Evolutionary conservation across 2,113 vertebrate genomes (phyloP).

Genomic region (Passer montanus): DNA sequence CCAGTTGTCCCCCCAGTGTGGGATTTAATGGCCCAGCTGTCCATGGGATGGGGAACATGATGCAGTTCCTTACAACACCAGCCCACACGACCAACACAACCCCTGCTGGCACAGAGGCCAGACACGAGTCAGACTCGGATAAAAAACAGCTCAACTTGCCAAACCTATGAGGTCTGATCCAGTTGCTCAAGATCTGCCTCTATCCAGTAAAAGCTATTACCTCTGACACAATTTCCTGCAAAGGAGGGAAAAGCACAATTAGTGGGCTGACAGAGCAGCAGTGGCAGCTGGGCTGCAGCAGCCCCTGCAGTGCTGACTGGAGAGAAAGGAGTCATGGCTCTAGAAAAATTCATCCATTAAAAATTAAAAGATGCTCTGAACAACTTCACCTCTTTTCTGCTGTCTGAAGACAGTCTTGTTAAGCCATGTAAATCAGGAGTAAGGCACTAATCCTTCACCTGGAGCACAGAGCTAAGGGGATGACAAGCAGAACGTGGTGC

Average conservation of each 20-base stretch:
- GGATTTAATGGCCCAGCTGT: not conserved
- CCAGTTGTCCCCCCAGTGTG: not conserved
- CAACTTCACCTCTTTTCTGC: not conserved
- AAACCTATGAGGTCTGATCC: conserved; percentile 54
- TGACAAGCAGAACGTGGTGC: not conserved
- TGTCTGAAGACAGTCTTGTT: not conserved
- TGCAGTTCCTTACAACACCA: not conserved
- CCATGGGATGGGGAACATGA: not conserved
- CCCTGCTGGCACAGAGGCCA: conserved; percentile 7
- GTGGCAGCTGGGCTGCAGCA: conserved; percentile 27
- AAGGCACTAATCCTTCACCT: not conserved
- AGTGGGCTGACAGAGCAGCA: not conserved
- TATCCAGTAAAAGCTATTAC: conserved; percentile 52
- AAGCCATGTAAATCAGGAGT: not conserved
- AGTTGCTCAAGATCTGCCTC: conserved; percentile 52
- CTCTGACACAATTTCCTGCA: conserved; percentile 58
- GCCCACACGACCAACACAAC: not conserved
- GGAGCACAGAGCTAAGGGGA: not conserved
- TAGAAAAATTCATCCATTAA: not conserved
- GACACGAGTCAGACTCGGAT: not conserved
- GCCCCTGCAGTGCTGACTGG: not conserved
- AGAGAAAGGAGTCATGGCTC: not conserved
- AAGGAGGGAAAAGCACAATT: not conserved
- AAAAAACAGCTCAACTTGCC: conserved; percentile 37
- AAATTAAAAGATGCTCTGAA: not conserved